These are phyloP conservation scores for Psittacula derbiana DNA, from an alignment of 2,797 vertebrate genomes.

Conservation along the genomic window DNA sequence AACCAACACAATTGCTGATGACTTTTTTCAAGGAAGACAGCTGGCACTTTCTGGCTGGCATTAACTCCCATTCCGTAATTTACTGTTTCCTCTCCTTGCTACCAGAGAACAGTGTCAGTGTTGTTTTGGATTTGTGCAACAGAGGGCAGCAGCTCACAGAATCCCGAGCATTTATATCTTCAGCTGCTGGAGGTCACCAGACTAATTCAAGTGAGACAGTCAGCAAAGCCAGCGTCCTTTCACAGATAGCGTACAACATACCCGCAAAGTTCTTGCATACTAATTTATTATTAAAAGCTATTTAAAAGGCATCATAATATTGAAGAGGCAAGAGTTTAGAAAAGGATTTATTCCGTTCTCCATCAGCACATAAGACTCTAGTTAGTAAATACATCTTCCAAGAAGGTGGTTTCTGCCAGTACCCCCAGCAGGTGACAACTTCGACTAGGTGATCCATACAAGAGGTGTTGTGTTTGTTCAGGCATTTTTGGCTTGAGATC, in stretches of 20 bases:
- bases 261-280: neutral
- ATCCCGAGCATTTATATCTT: neutral
- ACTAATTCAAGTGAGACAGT: neutral
- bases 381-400: neutral
- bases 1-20: fast-evolving
- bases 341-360: neutral
- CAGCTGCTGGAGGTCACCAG: neutral
- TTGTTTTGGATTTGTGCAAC: constrained; percentile 8
- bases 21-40: neutral
- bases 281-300: neutral
- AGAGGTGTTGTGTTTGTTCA: neutral
- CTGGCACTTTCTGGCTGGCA: neutral
- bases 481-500: neutral
- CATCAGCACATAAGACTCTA: neutral
- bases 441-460: neutral
- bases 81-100: neutral
- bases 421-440: neutral
- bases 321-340: neutral
- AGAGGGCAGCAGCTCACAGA: constrained; percentile 63
- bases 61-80: neutral
- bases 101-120: neutral
- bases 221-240: neutral
- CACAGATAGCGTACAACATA: neutral
- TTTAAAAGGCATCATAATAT: neutral
- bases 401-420: neutral